Conservation (phyloP, 1,140 invertebrate genomes). For the Harlomillsia oculata region DNA sequence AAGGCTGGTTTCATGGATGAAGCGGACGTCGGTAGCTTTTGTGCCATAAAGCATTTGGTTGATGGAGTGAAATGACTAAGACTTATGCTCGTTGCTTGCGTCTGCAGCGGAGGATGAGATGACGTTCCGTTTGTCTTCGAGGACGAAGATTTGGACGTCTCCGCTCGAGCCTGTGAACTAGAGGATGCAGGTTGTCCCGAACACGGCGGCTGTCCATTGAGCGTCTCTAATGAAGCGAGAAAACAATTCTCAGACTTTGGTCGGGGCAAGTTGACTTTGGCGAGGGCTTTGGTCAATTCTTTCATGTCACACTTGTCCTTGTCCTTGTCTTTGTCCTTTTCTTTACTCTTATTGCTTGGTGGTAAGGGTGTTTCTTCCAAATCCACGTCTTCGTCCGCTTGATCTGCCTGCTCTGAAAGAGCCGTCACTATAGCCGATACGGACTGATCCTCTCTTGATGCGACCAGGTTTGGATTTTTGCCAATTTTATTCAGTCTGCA, state of each 20-base stretch:
- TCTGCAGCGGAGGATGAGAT: too few relatives aligned
- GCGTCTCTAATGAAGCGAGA: constrained; percentile 43
- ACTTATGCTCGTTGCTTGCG: too few relatives aligned
- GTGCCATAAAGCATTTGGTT: too few relatives aligned
- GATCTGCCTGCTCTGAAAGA: constrained; percentile 73
- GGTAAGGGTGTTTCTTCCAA: constrained; percentile 22
- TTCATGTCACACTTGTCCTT: constrained; percentile 36
- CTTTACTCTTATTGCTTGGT: constrained; percentile 18
- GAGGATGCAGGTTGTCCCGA: too few relatives aligned
- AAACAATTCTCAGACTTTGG: constrained; percentile 77
- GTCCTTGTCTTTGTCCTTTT: constrained; percentile 37
- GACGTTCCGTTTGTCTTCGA: too few relatives aligned
- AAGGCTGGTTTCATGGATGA: too few relatives aligned
- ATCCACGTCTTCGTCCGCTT: constrained; percentile 42
- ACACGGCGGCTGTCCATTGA: constrained; percentile 29
- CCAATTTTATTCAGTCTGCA: constrained; percentile 90
- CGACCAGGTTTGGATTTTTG: constrained; percentile 92
- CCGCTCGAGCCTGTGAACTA: too few relatives aligned
- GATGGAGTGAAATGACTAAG: too few relatives aligned
- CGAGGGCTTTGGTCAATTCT: constrained; percentile 51
- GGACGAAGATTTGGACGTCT: too few relatives aligned
- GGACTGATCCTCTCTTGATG: constrained; percentile 67
- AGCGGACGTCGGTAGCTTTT: too few relatives aligned
- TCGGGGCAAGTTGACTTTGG: constrained; percentile 54
- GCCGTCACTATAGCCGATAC: constrained; percentile 85